A percentile compares a stretch with the other conserved stretches of the same genome.
phyloP scores from a whole-genome alignment of 2,113 vertebrate species.

The Mola mola region DNA sequence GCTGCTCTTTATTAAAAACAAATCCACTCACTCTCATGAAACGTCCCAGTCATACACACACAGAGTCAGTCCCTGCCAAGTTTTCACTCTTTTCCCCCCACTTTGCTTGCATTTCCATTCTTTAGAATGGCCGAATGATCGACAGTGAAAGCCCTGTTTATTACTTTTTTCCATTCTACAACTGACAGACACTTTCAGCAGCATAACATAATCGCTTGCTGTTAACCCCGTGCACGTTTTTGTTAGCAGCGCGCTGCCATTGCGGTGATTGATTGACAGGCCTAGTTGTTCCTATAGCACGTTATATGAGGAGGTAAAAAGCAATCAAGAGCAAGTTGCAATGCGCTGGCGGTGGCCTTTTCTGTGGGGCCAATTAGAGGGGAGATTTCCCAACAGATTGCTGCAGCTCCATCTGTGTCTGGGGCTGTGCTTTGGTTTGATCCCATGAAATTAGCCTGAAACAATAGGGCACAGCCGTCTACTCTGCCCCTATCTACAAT shows the following conservation, averaged over 20 bases:
- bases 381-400: conserved; percentile 73
- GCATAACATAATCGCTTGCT: conserved; percentile 25
- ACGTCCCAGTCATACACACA: conserved; percentile 11
- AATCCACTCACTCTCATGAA: conserved; percentile 31
- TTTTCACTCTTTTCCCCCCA: conserved; percentile 11
- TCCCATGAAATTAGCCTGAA: conserved; percentile 73
- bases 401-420: conserved; percentile 63
- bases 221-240: conserved; percentile 1
- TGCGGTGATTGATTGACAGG: conserved; percentile 53
- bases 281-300: conserved; percentile 9
- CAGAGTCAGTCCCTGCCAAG: conserved; percentile 25
- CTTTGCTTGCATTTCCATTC: conserved; percentile 3
- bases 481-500: conserved; percentile 30
- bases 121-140: conserved; percentile 17
- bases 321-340: conserved; percentile 42
- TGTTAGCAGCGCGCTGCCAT: conserved; percentile 21
- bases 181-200: conserved; percentile 25
- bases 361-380: conserved; percentile 66
- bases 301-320: conserved; percentile 38
- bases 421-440: conserved; percentile 68
- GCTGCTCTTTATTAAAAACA: conserved; percentile 45
- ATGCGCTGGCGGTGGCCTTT: conserved; percentile 46
- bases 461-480: conserved; percentile 57
- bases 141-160: conserved; percentile 29
- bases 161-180: conserved; percentile 6